Percentiles rank a stretch among this genome's conserved stretches.
These are phyloP conservation scores for Choristoneura rosaceana DNA, from an alignment of 2,888 invertebrate species.

Conservation along the genomic window DNA sequence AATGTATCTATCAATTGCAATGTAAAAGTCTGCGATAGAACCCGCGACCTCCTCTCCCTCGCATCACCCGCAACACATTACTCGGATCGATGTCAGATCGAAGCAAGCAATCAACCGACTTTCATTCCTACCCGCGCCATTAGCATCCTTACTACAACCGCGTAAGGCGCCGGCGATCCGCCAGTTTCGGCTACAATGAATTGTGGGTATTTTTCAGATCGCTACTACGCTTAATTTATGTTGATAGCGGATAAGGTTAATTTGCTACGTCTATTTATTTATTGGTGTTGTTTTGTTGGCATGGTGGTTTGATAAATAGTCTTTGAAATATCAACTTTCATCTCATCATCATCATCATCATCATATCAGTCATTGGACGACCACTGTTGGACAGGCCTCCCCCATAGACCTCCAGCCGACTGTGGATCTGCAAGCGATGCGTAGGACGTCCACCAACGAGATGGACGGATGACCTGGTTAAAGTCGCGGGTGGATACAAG, in stretches of 20 bases:
- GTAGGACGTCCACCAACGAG: no score
- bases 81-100: conserved; percentile 77
- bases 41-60: conserved; percentile 27
- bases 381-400: no score
- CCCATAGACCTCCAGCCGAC: no score
- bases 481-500: no score
- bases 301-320: background rate
- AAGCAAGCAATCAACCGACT: conserved; percentile 68
- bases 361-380: no score
- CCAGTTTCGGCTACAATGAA: conserved; percentile 28
- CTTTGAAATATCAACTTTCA: no score
- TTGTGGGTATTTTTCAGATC: conserved; percentile 43
- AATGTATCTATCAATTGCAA: no score
- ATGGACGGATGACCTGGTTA: no score
- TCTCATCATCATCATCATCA: no score
- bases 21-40: background rate
- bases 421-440: no score
- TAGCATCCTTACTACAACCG: conserved; percentile 18
- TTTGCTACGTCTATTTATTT: conserved; percentile 37
- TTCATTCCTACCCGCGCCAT: conserved; percentile 43
- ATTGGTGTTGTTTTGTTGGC: conserved; percentile 21
- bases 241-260: conserved; percentile 45
- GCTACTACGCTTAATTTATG: conserved; percentile 45
- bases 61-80: conserved; percentile 50
- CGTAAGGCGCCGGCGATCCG: conserved; percentile 1